phyloP scores from a whole-genome alignment of 2,797 vertebrate genomes.

The Ciconia nigra region DNA sequence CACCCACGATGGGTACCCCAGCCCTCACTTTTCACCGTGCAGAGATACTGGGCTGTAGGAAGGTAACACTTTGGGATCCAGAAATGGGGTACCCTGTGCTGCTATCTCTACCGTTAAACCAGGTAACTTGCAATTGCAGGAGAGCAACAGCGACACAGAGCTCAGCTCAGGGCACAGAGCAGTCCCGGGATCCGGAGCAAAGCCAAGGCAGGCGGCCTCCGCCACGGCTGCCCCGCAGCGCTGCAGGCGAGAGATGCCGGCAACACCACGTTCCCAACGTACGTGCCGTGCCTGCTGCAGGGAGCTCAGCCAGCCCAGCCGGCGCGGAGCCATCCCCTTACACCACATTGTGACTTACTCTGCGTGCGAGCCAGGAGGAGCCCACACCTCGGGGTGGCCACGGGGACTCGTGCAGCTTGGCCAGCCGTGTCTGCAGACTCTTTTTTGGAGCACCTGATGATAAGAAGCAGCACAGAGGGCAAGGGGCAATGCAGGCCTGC shows the following conservation, averaged over 20 bases:
- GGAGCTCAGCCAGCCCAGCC: not conserved
- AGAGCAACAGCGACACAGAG: not conserved
- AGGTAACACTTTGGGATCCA: not conserved
- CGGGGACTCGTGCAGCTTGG: not conserved
- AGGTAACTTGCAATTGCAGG: not conserved
- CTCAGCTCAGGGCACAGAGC: not conserved
- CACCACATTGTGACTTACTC: not conserved
- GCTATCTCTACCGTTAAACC: not conserved
- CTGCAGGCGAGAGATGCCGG: accelerated
- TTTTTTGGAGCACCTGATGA: not conserved
- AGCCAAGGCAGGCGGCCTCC: not conserved
- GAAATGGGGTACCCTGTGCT: not conserved
- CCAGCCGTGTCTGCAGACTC: not conserved
- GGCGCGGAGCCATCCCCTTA: accelerated
- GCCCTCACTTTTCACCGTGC: not conserved
- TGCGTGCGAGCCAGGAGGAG: accelerated
- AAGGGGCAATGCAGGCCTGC: not conserved
- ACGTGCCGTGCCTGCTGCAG: accelerated
- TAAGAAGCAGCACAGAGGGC: not conserved
- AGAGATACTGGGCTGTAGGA: not conserved
- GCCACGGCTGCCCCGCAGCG: no score
- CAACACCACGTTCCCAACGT: not conserved
- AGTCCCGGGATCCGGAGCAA: not conserved
- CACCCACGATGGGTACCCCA: not conserved
- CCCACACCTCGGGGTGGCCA: not conserved